Conservation (phyloP, 2,888 invertebrate genomes). For the Drosophila siamana region DNA sequence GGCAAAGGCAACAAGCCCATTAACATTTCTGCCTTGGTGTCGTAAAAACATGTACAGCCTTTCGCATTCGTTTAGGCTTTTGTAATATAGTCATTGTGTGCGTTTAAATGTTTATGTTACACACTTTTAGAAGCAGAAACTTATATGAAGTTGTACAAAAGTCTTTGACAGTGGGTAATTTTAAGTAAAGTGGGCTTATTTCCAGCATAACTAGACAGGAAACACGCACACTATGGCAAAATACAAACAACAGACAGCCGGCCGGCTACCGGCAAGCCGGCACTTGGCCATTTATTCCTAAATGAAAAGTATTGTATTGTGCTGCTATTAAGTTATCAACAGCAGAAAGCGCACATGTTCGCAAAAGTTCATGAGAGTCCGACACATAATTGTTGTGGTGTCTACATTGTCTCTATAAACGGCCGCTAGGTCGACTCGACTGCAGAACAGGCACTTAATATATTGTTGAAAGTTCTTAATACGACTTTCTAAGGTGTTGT, state of each 20-base stretch:
- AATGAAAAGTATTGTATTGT: slow-evolving; percentile 64
- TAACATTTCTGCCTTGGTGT: background rate
- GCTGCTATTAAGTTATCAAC: slow-evolving; percentile 79
- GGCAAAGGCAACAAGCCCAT: background rate
- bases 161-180: slow-evolving; percentile 73
- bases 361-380: slow-evolving; percentile 37
- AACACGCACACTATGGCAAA: slow-evolving; percentile 5
- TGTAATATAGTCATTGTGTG: slow-evolving; percentile 3
- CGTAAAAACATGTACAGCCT: slow-evolving; percentile 1
- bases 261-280: slow-evolving; percentile 7
- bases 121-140: slow-evolving; percentile 44
- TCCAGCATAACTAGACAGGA: slow-evolving; percentile 34
- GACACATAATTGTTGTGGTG: slow-evolving; percentile 39
- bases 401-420: slow-evolving; percentile 22
- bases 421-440: background rate
- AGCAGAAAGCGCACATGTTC: slow-evolving; percentile 54
- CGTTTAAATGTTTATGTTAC: slow-evolving; percentile 5
- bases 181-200: slow-evolving; percentile 58
- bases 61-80: background rate
- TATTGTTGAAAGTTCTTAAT: slow-evolving; percentile 49
- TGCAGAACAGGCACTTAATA: slow-evolving; percentile 47
- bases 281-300: slow-evolving; percentile 55
- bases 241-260: background rate
- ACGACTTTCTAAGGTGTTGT: slow-evolving; percentile 50
- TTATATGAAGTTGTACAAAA: slow-evolving; percentile 68